Evolutionary conservation across 2,888 invertebrate species (phyloP), one percentile per base, ranked within the genome.

Genomic region (Thumatha senex): DNA sequence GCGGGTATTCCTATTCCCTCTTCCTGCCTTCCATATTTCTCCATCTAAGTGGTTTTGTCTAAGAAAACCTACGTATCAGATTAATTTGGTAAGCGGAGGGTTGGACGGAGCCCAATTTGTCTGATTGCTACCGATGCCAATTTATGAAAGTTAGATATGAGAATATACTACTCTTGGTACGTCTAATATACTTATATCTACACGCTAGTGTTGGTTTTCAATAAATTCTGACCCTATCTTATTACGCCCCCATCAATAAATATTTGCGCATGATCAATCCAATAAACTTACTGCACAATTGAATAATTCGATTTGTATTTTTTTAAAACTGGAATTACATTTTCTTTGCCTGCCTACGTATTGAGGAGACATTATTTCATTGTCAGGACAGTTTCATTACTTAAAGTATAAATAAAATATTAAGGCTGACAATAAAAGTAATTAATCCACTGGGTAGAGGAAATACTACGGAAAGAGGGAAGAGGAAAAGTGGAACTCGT

Each of bases 51-150:
- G 87, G 87, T 82, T 80, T 78, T 74, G 73, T 77, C 83, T 86
- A 88, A 90, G 89, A 88, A 89, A 90, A 88, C 86, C 89, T 86
- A 84, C 86, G 78, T 75, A 84, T 86, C 74, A 82, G 86, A 91
- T 90, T 89, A 91, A 91, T 91, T 89, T 82, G 76, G 83, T 82
- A 79, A 80, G 61, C 48, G 65, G 86, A 86, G 89, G 90, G 90
- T 80, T 79, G 80, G 86, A 79, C 76, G 83, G 84, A 91, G 84
- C 87, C 92, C 92, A 92, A 92, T 92, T 92, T 92, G 92, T 91
- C 92, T 92, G 92, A 92, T 92, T 92, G 92, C 89, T 84, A 80
- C 84, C 84, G 71, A 83, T 89, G 80, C 84, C 84, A 83, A 86
- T 86, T 82, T 84, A 82, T 84, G 78, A 85, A 82, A 78, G 77